Base-by-base conservation (phyloP, 1,140 invertebrate genomes). In the Microplitis mediator region DNA sequence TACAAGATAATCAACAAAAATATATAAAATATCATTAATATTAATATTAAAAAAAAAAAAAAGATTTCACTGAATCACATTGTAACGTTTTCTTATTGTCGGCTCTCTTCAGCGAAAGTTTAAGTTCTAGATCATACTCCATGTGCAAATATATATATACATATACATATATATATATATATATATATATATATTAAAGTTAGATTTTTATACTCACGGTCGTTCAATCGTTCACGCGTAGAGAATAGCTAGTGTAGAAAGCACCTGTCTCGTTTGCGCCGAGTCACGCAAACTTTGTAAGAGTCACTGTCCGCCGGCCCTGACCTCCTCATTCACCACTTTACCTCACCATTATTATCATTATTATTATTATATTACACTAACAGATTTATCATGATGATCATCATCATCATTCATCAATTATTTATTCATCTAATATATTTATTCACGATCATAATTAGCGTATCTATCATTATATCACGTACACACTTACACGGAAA, bases 91-190 rank as follows among this genome's bases (percentile, higher is more conserved):
- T n/a, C 34, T 9, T 16, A 45, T 63, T 63, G 36, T 36, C 34
- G 74, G 62, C 71, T 71, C 75, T 71, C 75, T 68, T 81, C 65
- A 84, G 79, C 81, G 83, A 84, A 84, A 84, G 83, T 81, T 70
- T 75, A 66, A 66, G 72, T 69, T 58, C 14, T 23, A 31, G 23
- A 31, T 58, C 72, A 73, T 71, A 72, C 74, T 75, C 73, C 79
- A 81, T 82, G 23, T 23, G 23, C 23, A 23, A 81, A 78, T 79
- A 77, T 62, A 45, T 23, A 45, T 23, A 32, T 64, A 61, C 8
- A 14, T 69, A 79, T 83, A 78, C 79, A 82, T 80, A 84, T 85
- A 83, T 79, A 79, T 73, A 50, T 79, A 78, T 82, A 84, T 9
- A 45, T 45, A 45, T 45, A 45, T 6, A 11, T 23, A 23, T 23